Conservation (phyloP, 1,140 invertebrate genomes). For the Lasioglossum baleicum region DNA sequence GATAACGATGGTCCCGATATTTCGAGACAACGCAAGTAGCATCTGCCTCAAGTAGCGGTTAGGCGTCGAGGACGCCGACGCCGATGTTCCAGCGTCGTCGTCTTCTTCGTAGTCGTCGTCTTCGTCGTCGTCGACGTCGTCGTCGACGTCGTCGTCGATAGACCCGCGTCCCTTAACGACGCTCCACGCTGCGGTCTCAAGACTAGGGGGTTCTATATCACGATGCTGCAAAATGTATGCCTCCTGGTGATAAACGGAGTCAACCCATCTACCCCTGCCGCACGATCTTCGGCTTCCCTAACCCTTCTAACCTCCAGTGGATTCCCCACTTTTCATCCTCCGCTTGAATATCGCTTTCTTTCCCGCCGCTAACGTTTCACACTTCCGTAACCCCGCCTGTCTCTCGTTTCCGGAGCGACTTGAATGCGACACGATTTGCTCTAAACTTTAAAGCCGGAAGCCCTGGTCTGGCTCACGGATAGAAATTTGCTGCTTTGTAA, state of each 20-base stretch:
- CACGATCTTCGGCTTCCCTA: neutral
- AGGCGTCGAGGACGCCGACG: constrained; percentile 21
- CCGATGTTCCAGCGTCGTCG: constrained; percentile 11
- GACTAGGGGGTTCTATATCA: constrained; percentile 59
- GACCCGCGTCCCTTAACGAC: constrained; percentile 64
- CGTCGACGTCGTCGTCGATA: constrained; percentile 9
- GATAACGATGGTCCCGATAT: constrained; percentile 41
- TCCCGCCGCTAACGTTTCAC: constrained; percentile 8
- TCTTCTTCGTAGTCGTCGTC: constrained; percentile 1
- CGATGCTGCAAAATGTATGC: constrained; percentile 72
- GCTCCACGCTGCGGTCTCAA: constrained; percentile 53
- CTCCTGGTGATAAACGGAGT: constrained; percentile 70
- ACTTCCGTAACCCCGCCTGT: neutral
- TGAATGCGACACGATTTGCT: neutral
- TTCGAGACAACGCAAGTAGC: constrained; percentile 29
- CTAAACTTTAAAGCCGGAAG: too few species aligned
- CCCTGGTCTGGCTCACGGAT: too few species aligned
- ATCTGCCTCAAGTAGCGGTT: constrained; percentile 30
- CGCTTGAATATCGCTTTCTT: constrained; percentile 9
- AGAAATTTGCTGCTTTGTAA: too few species aligned
- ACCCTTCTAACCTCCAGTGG: constrained; percentile 32
- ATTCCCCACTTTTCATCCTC: constrained; percentile 28
- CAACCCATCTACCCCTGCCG: constrained; percentile 34
- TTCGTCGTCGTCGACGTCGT: neutral
- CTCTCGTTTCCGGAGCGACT: neutral